Conservation (phyloP, 2,113 vertebrate species). For the Microtus ochrogaster region DNA sequence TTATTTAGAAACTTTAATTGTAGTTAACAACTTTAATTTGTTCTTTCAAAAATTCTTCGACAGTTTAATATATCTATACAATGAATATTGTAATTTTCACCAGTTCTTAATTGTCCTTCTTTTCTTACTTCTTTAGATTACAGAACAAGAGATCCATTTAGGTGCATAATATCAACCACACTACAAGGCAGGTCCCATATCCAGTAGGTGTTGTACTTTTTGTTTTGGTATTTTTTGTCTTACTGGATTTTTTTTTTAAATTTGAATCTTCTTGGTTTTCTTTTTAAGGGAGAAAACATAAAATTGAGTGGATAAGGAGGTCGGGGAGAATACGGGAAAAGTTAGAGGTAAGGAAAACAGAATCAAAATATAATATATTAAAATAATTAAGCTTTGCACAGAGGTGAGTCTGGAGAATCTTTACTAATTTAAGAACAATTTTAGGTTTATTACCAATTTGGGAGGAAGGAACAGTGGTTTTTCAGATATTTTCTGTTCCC, state of each 20-base stretch:
- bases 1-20: neutral
- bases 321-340: neutral
- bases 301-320: neutral
- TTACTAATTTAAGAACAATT: neutral
- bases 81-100: neutral
- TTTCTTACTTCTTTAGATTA: neutral
- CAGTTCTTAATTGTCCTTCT: too few species aligned
- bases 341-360: neutral
- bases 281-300: neutral
- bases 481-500: neutral
- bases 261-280: neutral
- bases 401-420: neutral
- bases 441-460: neutral
- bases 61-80: neutral
- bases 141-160: neutral
- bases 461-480: too few species aligned
- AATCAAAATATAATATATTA: neutral
- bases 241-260: neutral
- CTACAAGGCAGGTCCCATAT: neutral
- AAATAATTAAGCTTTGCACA: neutral
- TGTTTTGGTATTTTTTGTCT: neutral
- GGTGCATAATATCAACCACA: neutral
- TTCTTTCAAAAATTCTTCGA: neutral
- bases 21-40: neutral
- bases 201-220: neutral